Evolutionary conservation across 2,113 vertebrate genomes (phyloP).

Genomic region (Psammodynastes pulverulentus): DNA sequence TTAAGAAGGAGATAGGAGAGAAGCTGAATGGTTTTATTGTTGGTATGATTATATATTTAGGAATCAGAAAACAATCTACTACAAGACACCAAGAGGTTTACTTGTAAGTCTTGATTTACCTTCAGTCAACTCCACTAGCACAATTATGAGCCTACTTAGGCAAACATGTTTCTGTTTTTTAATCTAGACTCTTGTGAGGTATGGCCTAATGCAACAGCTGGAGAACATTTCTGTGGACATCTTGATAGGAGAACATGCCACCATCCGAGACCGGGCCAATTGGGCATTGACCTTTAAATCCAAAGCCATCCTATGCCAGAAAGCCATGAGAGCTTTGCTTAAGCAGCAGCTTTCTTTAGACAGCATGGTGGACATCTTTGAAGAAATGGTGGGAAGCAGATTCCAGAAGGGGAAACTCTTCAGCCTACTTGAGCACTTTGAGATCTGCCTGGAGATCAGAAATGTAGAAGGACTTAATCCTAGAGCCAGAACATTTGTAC

Average conservation of each 20-base stretch:
- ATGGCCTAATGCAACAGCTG: constrained; percentile 59
- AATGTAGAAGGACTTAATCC: constrained; percentile 46
- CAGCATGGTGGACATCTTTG: constrained; percentile 50
- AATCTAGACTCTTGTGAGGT: constrained; percentile 67
- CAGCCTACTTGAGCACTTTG: constrained; percentile 69
- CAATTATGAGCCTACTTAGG: background rate
- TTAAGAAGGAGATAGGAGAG: background rate
- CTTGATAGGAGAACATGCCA: constrained; percentile 36
- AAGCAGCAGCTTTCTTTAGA: constrained; percentile 52
- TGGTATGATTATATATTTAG: background rate
- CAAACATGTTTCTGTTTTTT: background rate
- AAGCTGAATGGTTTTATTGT: background rate
- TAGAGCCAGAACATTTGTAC: constrained; percentile 62
- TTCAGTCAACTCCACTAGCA: background rate
- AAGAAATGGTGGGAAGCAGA: constrained; percentile 65
- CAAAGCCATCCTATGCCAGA: constrained; percentile 66
- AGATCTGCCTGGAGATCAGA: constrained; percentile 68
- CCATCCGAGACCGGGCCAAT: constrained; percentile 50
- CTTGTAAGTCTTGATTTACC: background rate
- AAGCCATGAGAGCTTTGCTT: constrained; percentile 64
- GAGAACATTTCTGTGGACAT: constrained; percentile 49
- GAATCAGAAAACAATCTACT: background rate
- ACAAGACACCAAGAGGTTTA: background rate
- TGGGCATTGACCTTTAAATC: constrained; percentile 62
- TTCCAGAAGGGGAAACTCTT: constrained; percentile 63